Percentiles rank a stretch among this genome's conserved stretches.
These are phyloP conservation scores for Heliocidaris tuberculata DNA, from an alignment of 35 echinoderm and acorn worm genomes.

Conservation along the genomic window DNA sequence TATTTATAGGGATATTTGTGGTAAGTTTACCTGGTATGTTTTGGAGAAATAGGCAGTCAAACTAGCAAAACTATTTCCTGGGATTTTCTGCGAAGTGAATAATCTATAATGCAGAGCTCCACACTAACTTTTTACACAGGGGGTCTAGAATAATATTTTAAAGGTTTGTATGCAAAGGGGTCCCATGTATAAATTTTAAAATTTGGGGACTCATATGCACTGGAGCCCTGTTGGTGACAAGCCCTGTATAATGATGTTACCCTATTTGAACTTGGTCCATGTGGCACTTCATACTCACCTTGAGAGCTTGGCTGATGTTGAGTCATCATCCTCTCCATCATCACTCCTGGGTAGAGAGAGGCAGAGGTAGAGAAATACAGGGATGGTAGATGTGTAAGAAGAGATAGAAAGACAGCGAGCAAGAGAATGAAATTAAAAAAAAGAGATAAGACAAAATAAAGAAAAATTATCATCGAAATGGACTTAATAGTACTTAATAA, in stretches of 20 bases:
- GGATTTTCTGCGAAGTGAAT: too few species aligned
- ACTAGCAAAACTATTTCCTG: too few species aligned
- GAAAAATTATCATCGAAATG: background rate
- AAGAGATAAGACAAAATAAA: background rate
- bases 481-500: background rate
- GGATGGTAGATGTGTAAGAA: background rate
- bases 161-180: background rate
- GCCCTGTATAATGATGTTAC: background rate
- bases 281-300: conserved; percentile 50
- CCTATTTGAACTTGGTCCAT: background rate
- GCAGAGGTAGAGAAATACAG: background rate
- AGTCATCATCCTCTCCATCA: conserved; percentile 82
- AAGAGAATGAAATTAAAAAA: background rate
- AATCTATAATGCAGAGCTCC: too few species aligned
- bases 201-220: background rate
- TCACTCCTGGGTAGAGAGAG: conserved; percentile 59
- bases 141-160: too few species aligned
- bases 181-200: background rate
- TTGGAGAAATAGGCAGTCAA: too few species aligned
- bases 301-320: conserved; percentile 64
- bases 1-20: too few species aligned
- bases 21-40: too few species aligned
- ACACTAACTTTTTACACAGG: too few species aligned
- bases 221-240: background rate
- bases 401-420: background rate